These are phyloP conservation scores for Malurus splendens DNA, from an alignment of 2,797 vertebrate genomes.

Conservation along the genomic window DNA sequence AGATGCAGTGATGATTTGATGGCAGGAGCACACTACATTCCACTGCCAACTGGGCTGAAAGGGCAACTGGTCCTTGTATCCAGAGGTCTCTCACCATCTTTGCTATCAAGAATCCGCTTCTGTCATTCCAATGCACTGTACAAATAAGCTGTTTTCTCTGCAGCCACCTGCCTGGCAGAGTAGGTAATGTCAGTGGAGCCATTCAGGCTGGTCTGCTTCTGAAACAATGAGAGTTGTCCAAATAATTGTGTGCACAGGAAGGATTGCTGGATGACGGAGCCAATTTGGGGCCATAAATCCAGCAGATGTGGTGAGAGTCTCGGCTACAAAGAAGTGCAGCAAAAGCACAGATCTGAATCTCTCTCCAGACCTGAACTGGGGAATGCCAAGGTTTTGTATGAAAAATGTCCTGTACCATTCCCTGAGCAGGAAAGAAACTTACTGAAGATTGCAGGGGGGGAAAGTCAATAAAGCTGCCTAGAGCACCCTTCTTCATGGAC, in stretches of 20 bases:
- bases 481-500: not conserved
- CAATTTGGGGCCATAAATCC: slow-evolving; percentile 8
- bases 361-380: not conserved
- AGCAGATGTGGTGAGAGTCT: not conserved
- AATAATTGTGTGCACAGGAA: not conserved
- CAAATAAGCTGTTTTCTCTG: slow-evolving; percentile 50
- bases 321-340: not conserved
- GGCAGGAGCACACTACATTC: not conserved
- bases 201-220: not conserved
- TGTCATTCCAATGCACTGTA: not conserved
- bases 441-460: not conserved
- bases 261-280: not conserved
- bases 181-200: slow-evolving; percentile 35
- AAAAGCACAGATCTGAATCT: not conserved
- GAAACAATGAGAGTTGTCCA: slow-evolving; percentile 22
- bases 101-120: not conserved
- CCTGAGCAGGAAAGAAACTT: not conserved
- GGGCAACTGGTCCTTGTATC: not conserved
- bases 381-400: not conserved
- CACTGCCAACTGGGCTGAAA: not conserved
- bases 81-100: not conserved
- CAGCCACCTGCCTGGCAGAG: slow-evolving; percentile 54
- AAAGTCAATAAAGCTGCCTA: not conserved
- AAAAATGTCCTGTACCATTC: not conserved
- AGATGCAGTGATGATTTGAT: rapidly evolving